These are phyloP conservation scores for Trissolcus brochymenae DNA, from an alignment of 2,888 invertebrate species.

Conservation along the genomic window DNA sequence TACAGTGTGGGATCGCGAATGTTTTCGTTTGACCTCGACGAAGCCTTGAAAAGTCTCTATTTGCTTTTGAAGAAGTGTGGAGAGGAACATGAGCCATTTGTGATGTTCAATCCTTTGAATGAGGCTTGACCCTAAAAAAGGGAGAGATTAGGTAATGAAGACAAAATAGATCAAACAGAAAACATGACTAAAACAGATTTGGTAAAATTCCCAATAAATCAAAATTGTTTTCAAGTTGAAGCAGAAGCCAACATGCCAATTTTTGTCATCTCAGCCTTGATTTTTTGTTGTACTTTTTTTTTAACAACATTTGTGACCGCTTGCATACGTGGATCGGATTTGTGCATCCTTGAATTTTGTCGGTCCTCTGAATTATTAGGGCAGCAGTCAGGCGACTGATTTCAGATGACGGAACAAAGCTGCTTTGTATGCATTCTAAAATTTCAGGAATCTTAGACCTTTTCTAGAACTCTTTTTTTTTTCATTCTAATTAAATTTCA, in stretches of 20 bases:
- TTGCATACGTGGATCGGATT: constrained; percentile 29
- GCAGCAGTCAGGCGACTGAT: constrained; percentile 51
- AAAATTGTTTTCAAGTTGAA: too few relatives aligned
- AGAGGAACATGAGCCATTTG: too few relatives aligned
- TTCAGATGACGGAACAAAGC: constrained; percentile 34
- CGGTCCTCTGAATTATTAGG: constrained; percentile 50
- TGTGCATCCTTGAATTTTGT: constrained; percentile 43
- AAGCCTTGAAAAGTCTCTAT: constrained; percentile 53
- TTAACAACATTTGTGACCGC: constrained; percentile 29
- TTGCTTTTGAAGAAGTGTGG: constrained; percentile 16
- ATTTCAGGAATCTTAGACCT: not conserved
- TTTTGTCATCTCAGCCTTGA: constrained; percentile 47
- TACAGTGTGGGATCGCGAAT: constrained; percentile 36
- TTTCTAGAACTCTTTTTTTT: not conserved
- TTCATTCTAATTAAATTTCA: not conserved
- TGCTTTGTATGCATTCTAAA: constrained; percentile 27
- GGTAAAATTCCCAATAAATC: too few relatives aligned
- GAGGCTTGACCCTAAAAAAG: too few relatives aligned
- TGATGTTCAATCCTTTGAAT: too few relatives aligned
- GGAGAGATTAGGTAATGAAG: too few relatives aligned
- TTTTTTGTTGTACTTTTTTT: too few relatives aligned
- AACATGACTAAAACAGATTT: too few relatives aligned
- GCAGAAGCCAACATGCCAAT: constrained; percentile 27
- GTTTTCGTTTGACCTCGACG: constrained; percentile 53
- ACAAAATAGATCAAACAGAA: too few relatives aligned